A percentile compares a stretch with the other conserved stretches of the same genome.
Conservation (phyloP, 2,888 invertebrate genomes). For the Oligia strigilis region DNA sequence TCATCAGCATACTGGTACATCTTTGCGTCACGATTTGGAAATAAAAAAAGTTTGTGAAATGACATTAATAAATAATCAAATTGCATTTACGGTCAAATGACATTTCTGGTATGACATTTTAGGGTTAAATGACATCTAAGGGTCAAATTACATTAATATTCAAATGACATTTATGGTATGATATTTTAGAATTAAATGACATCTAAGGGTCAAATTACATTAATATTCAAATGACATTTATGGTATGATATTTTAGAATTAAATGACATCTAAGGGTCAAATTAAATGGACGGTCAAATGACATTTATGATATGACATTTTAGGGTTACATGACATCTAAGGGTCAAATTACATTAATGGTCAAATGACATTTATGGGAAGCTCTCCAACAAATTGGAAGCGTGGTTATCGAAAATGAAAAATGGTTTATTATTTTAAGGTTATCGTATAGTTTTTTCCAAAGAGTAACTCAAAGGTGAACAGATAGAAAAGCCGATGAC, state of each 20-base stretch:
- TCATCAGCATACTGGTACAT: constrained; percentile 24
- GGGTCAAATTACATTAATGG: background rate
- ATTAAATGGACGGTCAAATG: background rate
- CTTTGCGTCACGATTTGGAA: constrained; percentile 11
- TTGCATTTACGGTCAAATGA: background rate
- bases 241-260: too few species aligned
- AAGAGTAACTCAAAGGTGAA: constrained; percentile 3
- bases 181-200: background rate
- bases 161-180: background rate
- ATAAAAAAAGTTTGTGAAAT: background rate
- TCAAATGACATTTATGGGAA: background rate
- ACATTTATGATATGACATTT: background rate
- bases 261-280: background rate
- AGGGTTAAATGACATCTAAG: background rate
- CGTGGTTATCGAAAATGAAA: background rate
- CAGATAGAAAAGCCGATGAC: constrained; percentile 19
- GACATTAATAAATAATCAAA: background rate
- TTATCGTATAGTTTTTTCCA: background rate
- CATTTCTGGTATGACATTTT: background rate
- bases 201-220: background rate
- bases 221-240: too few species aligned
- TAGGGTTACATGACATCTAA: background rate
- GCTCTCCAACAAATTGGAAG: background rate
- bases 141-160: background rate
- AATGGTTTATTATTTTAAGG: background rate